Evolutionary conservation across 1,140 invertebrate species (phyloP).

Genomic region (Drosophila sp.): DNA sequence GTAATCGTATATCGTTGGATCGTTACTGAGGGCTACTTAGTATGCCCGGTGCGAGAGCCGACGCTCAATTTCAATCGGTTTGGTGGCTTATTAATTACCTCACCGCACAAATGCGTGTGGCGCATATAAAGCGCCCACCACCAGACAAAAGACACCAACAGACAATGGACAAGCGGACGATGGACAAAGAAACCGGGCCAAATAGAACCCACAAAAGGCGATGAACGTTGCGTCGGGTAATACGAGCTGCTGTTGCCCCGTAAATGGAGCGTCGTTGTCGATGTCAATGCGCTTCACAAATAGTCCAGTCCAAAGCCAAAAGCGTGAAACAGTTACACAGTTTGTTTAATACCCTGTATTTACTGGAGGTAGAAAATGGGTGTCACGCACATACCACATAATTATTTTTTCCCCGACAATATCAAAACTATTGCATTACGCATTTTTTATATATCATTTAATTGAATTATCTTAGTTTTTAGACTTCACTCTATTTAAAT

Average conservation of each 20-base stretch:
- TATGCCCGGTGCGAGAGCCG: slow-evolving; percentile 67
- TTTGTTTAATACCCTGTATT: slow-evolving; percentile 5
- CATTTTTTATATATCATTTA: too few relatives aligned
- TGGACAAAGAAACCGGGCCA: slow-evolving; percentile 30
- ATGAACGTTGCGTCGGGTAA: slow-evolving; percentile 64
- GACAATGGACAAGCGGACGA: neutral
- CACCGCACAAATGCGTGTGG: slow-evolving; percentile 74
- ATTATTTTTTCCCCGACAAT: too few relatives aligned
- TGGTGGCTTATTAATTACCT: slow-evolving; percentile 80
- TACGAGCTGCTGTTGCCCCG: slow-evolving; percentile 60
- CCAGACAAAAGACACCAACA: slow-evolving; percentile 4
- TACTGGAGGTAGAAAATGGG: neutral
- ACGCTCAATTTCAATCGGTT: slow-evolving; percentile 72
- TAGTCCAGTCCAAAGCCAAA: slow-evolving; percentile 34
- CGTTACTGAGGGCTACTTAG: slow-evolving; percentile 56
- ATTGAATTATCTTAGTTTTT: too few relatives aligned
- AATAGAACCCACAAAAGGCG: slow-evolving; percentile 78
- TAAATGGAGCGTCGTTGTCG: slow-evolving; percentile 74
- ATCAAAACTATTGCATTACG: too few relatives aligned
- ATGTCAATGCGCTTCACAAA: slow-evolving; percentile 72
- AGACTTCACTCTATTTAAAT: too few relatives aligned
- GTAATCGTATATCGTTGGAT: slow-evolving; percentile 48
- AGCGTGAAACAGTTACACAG: slow-evolving; percentile 25
- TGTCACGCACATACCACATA: neutral
- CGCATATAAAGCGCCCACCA: slow-evolving; percentile 67